Base-by-base conservation (phyloP, 2,888 invertebrate species). In the Scaptomyza polygonia region DNA sequence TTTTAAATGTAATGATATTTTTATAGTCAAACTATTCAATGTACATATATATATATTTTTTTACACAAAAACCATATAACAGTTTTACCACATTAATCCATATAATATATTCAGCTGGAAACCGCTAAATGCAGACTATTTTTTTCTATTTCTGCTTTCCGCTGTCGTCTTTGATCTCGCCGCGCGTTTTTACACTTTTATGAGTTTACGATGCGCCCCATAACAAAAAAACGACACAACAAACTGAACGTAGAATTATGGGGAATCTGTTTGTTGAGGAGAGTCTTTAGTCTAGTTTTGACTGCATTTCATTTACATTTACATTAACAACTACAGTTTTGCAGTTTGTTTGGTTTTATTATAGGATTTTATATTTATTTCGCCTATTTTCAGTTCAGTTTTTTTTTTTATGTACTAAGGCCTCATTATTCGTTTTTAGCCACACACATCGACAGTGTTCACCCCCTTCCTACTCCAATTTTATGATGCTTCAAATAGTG, bases 401-500 rank as follows among this genome's bases (percentile, higher is more conserved):
- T n/a, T n/a, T n/a, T n/a, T 42, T 76, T 58, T 64, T 53, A 65
- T 66, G 69, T 34, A 48, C 62, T 4, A 25, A 21, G 40, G 21
- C 52, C 47, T 52, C 57, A 29, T 40, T 67, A 57, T 72, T 68
- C 75, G 67, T 61, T 63, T 67, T 67, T 32, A 69, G 72, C 69
- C 62, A 79, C 75, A 72, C 67, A 73, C 59, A 42, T 6, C 18
- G 30, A 30, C 8, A 32, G 11, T 27, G 11, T 27, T 6, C n/a
- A 7, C n/a, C 14, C 34, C 32, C 12, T 5, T 47, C 27, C 48
- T 49, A 32, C 36, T 32, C 47, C 18, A 11, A n/a, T 43, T 86
- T 84, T 88, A 88, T 76, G 84, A 76, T 80, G 76, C 85, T 76
- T 88, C 70, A 73, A 84, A 86, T 80, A 72, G 81, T 86, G 88